Base-by-base conservation (phyloP, 1,140 invertebrate species). In the Agrilus planipennis region DNA sequence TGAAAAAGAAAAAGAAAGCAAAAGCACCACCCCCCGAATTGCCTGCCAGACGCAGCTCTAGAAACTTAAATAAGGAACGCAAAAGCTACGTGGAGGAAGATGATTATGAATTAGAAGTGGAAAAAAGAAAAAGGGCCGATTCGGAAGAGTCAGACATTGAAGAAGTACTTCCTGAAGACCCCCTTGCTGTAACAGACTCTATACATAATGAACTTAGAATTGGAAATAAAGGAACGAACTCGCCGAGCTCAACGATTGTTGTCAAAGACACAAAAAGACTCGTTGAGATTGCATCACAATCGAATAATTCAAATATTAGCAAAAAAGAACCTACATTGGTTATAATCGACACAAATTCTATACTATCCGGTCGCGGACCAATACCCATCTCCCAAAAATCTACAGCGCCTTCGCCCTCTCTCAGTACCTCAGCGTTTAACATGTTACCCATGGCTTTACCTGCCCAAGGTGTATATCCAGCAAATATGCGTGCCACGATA, bases 321-420 rank as follows among this genome's bases (percentile, higher is more conserved):
- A 79, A 81, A 49, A 83, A 82, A 49, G 79, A 84, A 55, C 77
- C 79, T 2, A 83, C 79, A 2, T 64, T 84, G 48, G 81, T 85
- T 18, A 82, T 85, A 34, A 81, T 85, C 41, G 81, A 84, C 52
- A 82, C 79, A 3, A 81, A 84, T 68, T 76, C 77, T 9, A 79
- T 80, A 49, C 54, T 79, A 23, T 74, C 73, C 30, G 75, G 73
- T 4, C 69, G 73, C 43, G 76, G 75, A 31, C 71, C 73, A 15
- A 60, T 78, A 12, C 73, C 76, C 38, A 61, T 77, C 3, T 64
- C 60, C 29, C 55, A 62, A 34, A 53, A 55, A 19, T 39, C 56
- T 21, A 10, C 45, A 39, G 21, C 22, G 25, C 12, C 20, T 27
- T 31, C 25, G 39, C 18, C 43, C 7, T 14, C 47, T 28, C 28